Percentiles rank a stretch among this genome's conserved stretches.
These are phyloP conservation scores for Dryoscopus gambensis DNA, from an alignment of 2,113 vertebrate species.

Conservation along the genomic window DNA sequence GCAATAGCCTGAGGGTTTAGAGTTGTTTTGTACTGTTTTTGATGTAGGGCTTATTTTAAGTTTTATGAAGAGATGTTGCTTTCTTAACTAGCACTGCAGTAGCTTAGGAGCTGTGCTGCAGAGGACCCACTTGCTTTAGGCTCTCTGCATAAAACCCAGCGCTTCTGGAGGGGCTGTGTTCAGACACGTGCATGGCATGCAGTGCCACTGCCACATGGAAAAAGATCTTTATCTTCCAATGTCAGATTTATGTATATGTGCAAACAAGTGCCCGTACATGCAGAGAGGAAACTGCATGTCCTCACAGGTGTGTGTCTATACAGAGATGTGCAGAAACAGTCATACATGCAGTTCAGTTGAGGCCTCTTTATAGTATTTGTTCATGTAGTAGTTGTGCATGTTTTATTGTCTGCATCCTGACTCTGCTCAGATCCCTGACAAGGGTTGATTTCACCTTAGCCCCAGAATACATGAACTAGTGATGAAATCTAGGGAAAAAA, in stretches of 20 bases:
- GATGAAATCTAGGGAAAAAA: not conserved
- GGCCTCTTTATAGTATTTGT: not conserved
- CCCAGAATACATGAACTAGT: not conserved
- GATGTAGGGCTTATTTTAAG: constrained; percentile 57
- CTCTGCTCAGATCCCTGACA: not conserved
- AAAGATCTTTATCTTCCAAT: not conserved
- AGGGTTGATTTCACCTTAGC: not conserved
- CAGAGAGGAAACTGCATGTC: not conserved
- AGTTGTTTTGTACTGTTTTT: constrained; percentile 58
- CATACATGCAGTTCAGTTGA: not conserved
- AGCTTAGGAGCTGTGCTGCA: constrained; percentile 2
- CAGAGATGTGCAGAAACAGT: not conserved
- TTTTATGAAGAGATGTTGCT: constrained; percentile 39
- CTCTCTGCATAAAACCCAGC: not conserved
- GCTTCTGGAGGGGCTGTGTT: not conserved
- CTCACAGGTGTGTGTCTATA: not conserved
- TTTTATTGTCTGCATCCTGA: not conserved
- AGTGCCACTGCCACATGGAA: not conserved
- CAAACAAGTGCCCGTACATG: not conserved
- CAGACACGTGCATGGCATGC: not conserved
- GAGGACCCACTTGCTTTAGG: not conserved
- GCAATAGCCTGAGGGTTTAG: constrained; percentile 54
- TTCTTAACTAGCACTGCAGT: not conserved
- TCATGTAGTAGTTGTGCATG: not conserved
- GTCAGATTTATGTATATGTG: not conserved